Percentiles rank a stretch among this genome's conserved stretches.
Conservation (phyloP, 2,888 invertebrate species). For the Syrphus vitripennis region DNA sequence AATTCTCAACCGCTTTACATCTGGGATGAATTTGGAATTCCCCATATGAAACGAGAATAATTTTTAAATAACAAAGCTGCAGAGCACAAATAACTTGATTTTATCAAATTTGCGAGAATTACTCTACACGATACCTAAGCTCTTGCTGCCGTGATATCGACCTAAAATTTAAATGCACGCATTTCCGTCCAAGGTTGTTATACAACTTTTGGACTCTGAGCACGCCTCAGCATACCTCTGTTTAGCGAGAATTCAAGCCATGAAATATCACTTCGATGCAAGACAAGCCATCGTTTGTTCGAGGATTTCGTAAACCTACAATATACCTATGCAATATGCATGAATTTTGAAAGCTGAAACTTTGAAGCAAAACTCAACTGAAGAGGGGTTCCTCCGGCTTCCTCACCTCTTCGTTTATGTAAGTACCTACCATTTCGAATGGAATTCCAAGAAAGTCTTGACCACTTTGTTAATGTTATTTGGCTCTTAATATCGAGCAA, state of each 20-base stretch:
- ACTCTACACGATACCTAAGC: background rate
- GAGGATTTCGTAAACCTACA: no score
- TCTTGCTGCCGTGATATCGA: background rate
- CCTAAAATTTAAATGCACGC: slow-evolving; percentile 45
- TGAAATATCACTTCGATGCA: slow-evolving; percentile 16
- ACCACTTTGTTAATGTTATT: background rate
- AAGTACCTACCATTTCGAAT: background rate
- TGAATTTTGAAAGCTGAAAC: background rate
- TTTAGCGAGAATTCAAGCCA: background rate
- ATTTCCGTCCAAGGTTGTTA: slow-evolving; percentile 44
- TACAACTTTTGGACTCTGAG: slow-evolving; percentile 25
- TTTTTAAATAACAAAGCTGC: background rate
- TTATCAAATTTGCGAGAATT: background rate
- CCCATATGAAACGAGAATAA: slow-evolving; percentile 23
- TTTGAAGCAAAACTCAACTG: background rate
- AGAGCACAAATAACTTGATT: background rate
- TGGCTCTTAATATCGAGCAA: background rate
- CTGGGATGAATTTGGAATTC: slow-evolving; percentile 29
- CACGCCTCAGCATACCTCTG: slow-evolving; percentile 12
- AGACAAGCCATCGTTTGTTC: background rate
- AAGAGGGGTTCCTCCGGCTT: background rate
- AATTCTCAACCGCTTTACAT: background rate
- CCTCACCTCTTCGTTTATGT: background rate
- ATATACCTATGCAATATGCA: no score
- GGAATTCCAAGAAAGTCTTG: slow-evolving; percentile 12